A percentile compares a stretch with the other conserved stretches of the same genome.
Conservation (phyloP, 2,888 invertebrate species). For the Drosophila setosimentum region DNA sequence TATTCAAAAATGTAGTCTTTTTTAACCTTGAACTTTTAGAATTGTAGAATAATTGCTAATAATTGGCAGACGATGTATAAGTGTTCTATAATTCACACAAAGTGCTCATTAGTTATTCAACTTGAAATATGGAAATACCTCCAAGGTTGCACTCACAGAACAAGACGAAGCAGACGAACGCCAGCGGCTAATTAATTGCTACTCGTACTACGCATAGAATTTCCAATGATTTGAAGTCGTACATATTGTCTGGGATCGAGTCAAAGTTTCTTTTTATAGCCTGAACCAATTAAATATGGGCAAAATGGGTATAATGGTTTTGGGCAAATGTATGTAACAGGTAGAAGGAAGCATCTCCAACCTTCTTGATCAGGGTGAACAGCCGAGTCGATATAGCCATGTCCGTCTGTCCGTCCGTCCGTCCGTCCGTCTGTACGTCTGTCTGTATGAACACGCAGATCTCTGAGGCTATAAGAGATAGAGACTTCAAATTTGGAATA, state of each 20-base stretch:
- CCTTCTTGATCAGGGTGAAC: too few relatives aligned
- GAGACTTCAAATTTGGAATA: too few relatives aligned
- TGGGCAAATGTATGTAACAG: too few relatives aligned
- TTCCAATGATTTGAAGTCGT: slow-evolving; percentile 49
- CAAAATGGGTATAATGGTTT: too few relatives aligned
- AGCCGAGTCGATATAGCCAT: too few relatives aligned
- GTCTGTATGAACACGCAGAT: too few relatives aligned
- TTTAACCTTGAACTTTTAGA: slow-evolving; percentile 24
- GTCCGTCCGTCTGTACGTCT: too few relatives aligned
- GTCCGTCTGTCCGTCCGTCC: too few relatives aligned
- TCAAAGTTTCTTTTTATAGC: slow-evolving; percentile 11
- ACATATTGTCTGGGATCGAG: slow-evolving; percentile 22
- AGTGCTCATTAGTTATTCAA: not conserved
- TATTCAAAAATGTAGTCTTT: not conserved
- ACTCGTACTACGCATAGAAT: slow-evolving; percentile 22
- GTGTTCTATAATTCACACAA: slow-evolving; percentile 37
- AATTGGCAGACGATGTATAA: slow-evolving; percentile 42
- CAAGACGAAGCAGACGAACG: slow-evolving; percentile 13
- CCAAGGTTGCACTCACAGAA: slow-evolving; percentile 37
- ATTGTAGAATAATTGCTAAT: slow-evolving; percentile 12
- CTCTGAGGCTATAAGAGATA: too few relatives aligned
- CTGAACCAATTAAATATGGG: too few relatives aligned
- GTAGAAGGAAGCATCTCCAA: too few relatives aligned
- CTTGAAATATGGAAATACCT: slow-evolving; percentile 16
- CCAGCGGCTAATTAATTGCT: slow-evolving; percentile 62